Base-by-base conservation (phyloP, 2,113 vertebrate species). In the Gymnogyps californianus region DNA sequence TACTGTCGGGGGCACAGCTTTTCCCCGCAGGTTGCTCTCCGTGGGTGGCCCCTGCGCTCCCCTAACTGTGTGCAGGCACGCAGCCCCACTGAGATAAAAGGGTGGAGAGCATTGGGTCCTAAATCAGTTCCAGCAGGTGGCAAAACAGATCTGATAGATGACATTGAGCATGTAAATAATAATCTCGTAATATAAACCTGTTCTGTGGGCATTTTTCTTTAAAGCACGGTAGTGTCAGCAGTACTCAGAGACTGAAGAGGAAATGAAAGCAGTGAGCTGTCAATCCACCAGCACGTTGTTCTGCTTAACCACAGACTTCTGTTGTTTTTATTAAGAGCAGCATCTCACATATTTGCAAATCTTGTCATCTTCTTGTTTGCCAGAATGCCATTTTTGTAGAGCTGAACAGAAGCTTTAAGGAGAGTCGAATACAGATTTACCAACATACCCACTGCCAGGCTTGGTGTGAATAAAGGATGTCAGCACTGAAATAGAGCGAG, bases 401-500 rank as follows among this genome's bases (percentile, higher is more conserved):
- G 67, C 2, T 71, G 52, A 96, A 79, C 38, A 58, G 65, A 70
- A 94, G 29, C 58, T 72, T 57, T 64, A 61, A 18, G 31, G 28
- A 96, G 36, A 93, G 85, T 9, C 38, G 36, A 93, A 46, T 59
- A 24, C 66, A 47, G 42, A 97, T 98, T 98, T 96, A 99, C 98
- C 98, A 74, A 98, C 95, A 92, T 94, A 89, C 32, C 97, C 42
- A 47, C 91, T 96, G 94, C 98, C 98, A 74, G 98, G 97, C 6
- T 98, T 94, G 10, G 98, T 98, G 74, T 98, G 98, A 97, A 98
- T 98, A 95, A 99, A 99, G 49, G 98, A 84, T 16, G 98, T 98
- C 98, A 98, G 98, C 59, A 97, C 98, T 98, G 87, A 92, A 97
- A 95, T 77, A 44, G 13, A 71, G 36, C 10, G 49, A 81, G 51